Evolutionary conservation across 2,113 vertebrate species (phyloP).

Genomic region (Panthera tigris): DNA sequence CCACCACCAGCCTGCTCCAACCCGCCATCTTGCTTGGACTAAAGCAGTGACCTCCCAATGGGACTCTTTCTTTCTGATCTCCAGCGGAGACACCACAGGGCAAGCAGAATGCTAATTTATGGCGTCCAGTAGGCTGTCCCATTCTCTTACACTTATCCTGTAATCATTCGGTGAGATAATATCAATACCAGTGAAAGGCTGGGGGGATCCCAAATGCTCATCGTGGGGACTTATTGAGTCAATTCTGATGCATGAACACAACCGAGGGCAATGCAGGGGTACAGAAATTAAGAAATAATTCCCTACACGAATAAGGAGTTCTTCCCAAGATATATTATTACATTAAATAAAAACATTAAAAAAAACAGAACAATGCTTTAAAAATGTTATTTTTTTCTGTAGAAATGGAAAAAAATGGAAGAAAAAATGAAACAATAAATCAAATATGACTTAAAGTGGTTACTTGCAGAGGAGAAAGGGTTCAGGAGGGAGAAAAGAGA

Average conservation of each 20-base stretch:
- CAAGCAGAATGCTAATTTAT: fast-evolving
- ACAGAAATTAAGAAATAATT: fast-evolving
- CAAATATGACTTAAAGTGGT: neutral
- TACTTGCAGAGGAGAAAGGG: fast-evolving
- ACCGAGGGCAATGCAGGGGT: fast-evolving
- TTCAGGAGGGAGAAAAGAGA: neutral
- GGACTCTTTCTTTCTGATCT: neutral
- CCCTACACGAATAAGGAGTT: neutral
- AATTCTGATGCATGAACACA: fast-evolving
- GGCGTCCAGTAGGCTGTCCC: fast-evolving
- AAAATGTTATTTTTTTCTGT: neutral
- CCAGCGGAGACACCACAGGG: fast-evolving
- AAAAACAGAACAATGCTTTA: neutral
- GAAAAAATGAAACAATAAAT: neutral
- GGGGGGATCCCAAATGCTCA: fast-evolving
- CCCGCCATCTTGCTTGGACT: fast-evolving
- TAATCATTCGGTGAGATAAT: fast-evolving
- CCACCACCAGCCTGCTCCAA: neutral
- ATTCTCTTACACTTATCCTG: fast-evolving
- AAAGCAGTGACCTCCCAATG: fast-evolving
- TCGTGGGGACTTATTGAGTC: fast-evolving
- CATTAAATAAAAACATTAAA: neutral
- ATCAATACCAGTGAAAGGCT: no score
- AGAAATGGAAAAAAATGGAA: neutral
- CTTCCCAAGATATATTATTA: neutral